Evolutionary conservation across 35 echinoderm and acorn worm species (phyloP), one percentile per base, ranked within the genome.

Genomic region (Eucidaris tribuloides): DNA sequence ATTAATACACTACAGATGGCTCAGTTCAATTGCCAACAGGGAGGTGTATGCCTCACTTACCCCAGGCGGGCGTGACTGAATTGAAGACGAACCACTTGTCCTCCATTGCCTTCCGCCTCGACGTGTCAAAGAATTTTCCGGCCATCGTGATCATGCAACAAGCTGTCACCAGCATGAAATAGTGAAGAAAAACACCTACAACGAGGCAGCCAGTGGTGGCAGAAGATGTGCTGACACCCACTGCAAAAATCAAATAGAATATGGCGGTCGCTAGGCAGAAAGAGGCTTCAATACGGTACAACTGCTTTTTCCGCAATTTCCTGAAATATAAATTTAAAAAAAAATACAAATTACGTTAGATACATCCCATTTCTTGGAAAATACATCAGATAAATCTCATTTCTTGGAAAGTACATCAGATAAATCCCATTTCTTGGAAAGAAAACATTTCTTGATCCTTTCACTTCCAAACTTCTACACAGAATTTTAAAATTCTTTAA

Each of bases 61-160:
- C 68, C 68, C 68, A 74, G 17, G 68, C 36, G 9, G 41, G 19
- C 22, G 41, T 22, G 24, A 74, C 7, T 4, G 35, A 24, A 36
- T 74, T 42, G 22, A 74, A 74, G 36, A 22, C 68, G 37, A 74
- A 74, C 68, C 68, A 41, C 68, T 74, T 74, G 33, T 33, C 38
- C 5, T 9, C 68, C 34, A 44, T 40, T 44, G 68, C 68, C 68
- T 74, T 74, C 68, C n/a, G 40, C 68, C 68, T 22, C 1, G 68
- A 74, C 19, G 68, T 74, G 36, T 74, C 68, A n/a, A 42, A 74
- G 68, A 44, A 74, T 44, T 74, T 74, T 7, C 28, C 34, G 29
- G 68, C 38, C 29, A 74, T 11, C 18, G 68, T 40, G 9, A 74
- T 32, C 68, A 41, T 74, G 20, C 35, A 43, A n/a, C 68, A 74